These are phyloP conservation scores for Junonia oenone DNA, from an alignment of 2,888 invertebrate genomes.

Conservation along the genomic window DNA sequence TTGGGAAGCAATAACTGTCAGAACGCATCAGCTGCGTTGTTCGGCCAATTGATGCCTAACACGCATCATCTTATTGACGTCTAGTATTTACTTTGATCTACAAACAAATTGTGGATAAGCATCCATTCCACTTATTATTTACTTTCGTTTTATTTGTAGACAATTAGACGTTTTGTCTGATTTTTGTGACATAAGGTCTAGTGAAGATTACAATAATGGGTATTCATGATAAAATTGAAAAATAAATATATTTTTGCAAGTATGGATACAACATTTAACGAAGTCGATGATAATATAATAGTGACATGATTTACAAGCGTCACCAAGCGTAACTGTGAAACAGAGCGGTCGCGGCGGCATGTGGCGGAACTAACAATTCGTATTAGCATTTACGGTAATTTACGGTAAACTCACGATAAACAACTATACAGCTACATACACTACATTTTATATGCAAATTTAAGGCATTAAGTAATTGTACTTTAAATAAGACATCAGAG, in stretches of 20 bases:
- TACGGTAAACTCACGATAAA: conserved; percentile 42
- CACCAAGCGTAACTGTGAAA: conserved; percentile 51
- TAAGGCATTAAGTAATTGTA: too few relatives aligned
- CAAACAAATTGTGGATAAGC: conserved; percentile 17
- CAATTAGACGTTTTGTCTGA: background rate
- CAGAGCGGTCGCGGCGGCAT: conserved; percentile 44
- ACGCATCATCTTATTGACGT: conserved; percentile 25
- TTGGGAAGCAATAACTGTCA: conserved; percentile 70
- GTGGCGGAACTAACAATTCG: conserved; percentile 68
- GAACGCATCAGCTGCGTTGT: conserved; percentile 63
- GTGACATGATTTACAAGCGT: conserved; percentile 21
- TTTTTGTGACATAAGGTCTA: too few relatives aligned
- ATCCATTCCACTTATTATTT: background rate
- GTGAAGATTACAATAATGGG: too few relatives aligned
- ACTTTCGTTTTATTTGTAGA: background rate
- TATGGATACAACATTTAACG: too few relatives aligned
- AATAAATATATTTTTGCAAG: too few relatives aligned
- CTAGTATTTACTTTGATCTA: conserved; percentile 27
- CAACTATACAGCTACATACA: conserved; percentile 39
- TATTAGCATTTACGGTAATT: conserved; percentile 64
- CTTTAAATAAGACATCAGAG: too few relatives aligned
- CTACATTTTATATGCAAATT: conserved; percentile 39
- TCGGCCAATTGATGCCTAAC: conserved; percentile 53
- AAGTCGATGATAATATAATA: conserved; percentile 22
- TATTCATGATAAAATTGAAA: too few relatives aligned